These are phyloP conservation scores for Leptinotarsa defecta DNA, from an alignment of 1,140 invertebrate species.

Conservation along the genomic window DNA sequence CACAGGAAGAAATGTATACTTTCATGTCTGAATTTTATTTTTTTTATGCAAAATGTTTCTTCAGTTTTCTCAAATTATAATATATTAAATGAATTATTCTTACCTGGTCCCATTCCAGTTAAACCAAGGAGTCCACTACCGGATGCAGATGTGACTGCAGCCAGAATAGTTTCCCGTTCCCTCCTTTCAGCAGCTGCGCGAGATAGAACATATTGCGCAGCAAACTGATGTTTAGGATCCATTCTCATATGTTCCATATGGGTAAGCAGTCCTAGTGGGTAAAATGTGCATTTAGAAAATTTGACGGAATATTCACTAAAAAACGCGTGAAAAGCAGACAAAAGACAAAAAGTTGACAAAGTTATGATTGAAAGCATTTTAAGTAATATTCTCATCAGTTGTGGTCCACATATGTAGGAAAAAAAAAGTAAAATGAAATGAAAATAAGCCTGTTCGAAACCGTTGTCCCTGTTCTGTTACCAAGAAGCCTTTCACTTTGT, in stretches of 20 bases:
- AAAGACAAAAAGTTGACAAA: background rate
- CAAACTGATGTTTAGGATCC: slow-evolving; percentile 95
- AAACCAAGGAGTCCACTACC: slow-evolving; percentile 53
- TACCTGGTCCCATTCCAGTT: slow-evolving; percentile 53
- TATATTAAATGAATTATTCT: slow-evolving; percentile 6
- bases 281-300: background rate
- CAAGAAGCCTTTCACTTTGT: slow-evolving; percentile 10
- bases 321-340: background rate
- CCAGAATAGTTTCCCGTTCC: slow-evolving; percentile 77
- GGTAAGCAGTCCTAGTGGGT: slow-evolving; percentile 76
- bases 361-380: background rate
- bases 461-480: slow-evolving; percentile 18
- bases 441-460: slow-evolving; percentile 5
- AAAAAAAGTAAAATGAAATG: slow-evolving; percentile 19
- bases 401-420: slow-evolving; percentile 27
- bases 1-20: background rate
- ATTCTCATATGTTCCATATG: slow-evolving; percentile 97
- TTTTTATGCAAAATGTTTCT: too few species aligned
- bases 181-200: slow-evolving; percentile 86
- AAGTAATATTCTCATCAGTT: slow-evolving; percentile 29
- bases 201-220: slow-evolving; percentile 89
- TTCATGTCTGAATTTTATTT: background rate
- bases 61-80: too few species aligned
- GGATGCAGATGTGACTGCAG: slow-evolving; percentile 70
- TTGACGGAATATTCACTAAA: background rate